A percentile compares a stretch with the other conserved stretches of the same genome.
Conservation (phyloP, 2,797 vertebrate genomes). For the Cuculus canorus region DNA sequence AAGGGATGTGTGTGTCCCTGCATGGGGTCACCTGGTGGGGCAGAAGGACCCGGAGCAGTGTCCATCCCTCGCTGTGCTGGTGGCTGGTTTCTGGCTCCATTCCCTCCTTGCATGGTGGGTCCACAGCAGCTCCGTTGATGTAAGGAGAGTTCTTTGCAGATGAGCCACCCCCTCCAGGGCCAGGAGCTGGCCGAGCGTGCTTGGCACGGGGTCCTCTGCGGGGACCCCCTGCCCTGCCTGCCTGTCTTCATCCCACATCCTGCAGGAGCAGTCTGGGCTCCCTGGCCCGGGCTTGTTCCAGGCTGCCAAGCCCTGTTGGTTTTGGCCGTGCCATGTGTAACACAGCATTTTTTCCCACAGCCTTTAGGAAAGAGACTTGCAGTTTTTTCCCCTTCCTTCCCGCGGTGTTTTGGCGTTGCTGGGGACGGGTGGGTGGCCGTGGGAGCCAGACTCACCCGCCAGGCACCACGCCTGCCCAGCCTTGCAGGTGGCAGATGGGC, state of each 20-base stretch:
- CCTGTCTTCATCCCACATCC: slow-evolving; percentile 44
- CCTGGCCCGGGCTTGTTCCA: slow-evolving; percentile 48
- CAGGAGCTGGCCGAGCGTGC: background rate
- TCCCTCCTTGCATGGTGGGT: background rate
- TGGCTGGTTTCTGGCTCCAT: background rate
- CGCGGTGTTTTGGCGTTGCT: background rate
- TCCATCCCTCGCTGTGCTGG: fast-evolving
- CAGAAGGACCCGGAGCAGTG: background rate
- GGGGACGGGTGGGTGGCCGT: background rate
- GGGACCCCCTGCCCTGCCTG: background rate
- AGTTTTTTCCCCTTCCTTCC: slow-evolving; percentile 41
- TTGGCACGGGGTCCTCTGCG: fast-evolving
- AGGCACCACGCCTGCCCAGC: background rate
- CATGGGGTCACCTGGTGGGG: fast-evolving
- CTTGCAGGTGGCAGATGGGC: background rate
- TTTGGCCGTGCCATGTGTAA: slow-evolving; percentile 50
- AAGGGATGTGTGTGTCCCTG: fast-evolving
- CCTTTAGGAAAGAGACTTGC: slow-evolving; percentile 56
- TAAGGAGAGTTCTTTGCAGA: fast-evolving
- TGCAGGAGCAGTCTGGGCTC: slow-evolving; percentile 55
- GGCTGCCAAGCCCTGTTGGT: slow-evolving; percentile 67
- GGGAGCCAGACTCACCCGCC: background rate
- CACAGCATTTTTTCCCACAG: slow-evolving; percentile 55
- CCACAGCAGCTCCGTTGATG: background rate
- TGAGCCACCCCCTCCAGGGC: background rate